Conservation (phyloP, 2,888 invertebrate genomes). For the Trisateles emortualis region DNA sequence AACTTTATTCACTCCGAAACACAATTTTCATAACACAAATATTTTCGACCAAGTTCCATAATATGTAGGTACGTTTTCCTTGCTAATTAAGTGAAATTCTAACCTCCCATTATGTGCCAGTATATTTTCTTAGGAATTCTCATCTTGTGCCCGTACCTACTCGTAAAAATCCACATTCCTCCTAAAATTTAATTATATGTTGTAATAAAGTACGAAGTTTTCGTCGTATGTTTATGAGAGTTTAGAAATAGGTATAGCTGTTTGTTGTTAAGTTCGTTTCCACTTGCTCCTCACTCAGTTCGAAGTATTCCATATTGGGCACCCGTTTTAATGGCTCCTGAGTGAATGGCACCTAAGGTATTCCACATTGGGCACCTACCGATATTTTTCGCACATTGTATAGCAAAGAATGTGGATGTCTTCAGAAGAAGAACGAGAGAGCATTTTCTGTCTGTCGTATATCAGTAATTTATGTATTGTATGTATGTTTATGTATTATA, state of each 20-base stretch:
- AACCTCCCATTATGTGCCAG: slow-evolving; percentile 8
- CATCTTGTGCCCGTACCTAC: slow-evolving; percentile 14
- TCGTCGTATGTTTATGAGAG: slow-evolving; percentile 3
- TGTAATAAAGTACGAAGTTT: slow-evolving; percentile 26
- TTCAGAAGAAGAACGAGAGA: too few species aligned
- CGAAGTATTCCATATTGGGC: too few species aligned
- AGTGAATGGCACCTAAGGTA: too few species aligned
- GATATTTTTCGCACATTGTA: too few species aligned
- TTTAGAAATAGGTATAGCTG: background rate
- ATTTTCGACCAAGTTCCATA: background rate
- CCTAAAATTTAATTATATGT: slow-evolving; percentile 43
- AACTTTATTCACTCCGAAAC: background rate
- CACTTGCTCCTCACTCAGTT: too few species aligned
- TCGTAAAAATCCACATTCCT: slow-evolving; percentile 39
- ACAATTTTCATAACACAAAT: background rate
- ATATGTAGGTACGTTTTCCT: slow-evolving; percentile 8
- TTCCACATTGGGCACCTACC: too few species aligned
- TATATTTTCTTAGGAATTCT: slow-evolving; percentile 36
- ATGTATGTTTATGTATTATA: too few species aligned
- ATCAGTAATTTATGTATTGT: too few species aligned
- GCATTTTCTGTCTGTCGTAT: too few species aligned
- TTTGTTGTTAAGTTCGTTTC: background rate
- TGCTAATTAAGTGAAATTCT: slow-evolving; percentile 13
- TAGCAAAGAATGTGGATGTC: too few species aligned
- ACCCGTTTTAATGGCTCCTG: too few species aligned